phyloP scores from a whole-genome alignment of 2,888 invertebrate genomes.

The Nezara viridula region DNA sequence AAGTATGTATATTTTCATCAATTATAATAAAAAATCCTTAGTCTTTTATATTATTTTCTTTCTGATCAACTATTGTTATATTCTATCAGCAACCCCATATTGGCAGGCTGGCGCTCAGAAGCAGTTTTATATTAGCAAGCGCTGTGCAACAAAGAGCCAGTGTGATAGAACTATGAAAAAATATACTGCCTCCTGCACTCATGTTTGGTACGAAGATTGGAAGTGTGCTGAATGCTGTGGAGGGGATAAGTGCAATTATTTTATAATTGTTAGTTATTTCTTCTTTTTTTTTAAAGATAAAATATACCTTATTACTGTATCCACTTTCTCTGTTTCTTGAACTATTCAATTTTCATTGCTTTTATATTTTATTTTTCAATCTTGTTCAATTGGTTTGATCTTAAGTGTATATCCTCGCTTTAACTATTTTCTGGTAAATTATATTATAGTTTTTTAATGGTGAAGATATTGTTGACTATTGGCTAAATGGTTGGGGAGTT shows the following conservation, averaged over 20 bases:
- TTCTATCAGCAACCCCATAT: conserved; percentile 83
- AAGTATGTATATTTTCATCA: conserved; percentile 72
- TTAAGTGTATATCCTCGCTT: too few species aligned
- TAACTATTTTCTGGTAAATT: too few species aligned
- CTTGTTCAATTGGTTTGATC: too few species aligned
- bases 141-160: conserved; percentile 84
- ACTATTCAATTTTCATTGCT: not conserved
- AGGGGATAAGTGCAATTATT: conserved; percentile 96
- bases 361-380: too few species aligned
- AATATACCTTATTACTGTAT: not conserved
- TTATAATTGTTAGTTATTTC: conserved; percentile 79
- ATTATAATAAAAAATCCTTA: not conserved
- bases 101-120: conserved; percentile 94
- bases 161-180: conserved; percentile 81
- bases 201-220: conserved; percentile 98
- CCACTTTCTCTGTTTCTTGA: not conserved
- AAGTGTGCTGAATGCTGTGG: conserved; percentile 95
- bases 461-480: too few species aligned
- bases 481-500: too few species aligned
- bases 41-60: not conserved
- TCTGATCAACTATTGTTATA: not conserved
- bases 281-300: not conserved
- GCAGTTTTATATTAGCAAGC: conserved; percentile 92
- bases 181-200: conserved; percentile 85
- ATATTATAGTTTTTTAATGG: too few species aligned